Evolutionary conservation across 2,113 vertebrate species (phyloP).

Genomic region (Dicentrarchus labrax): DNA sequence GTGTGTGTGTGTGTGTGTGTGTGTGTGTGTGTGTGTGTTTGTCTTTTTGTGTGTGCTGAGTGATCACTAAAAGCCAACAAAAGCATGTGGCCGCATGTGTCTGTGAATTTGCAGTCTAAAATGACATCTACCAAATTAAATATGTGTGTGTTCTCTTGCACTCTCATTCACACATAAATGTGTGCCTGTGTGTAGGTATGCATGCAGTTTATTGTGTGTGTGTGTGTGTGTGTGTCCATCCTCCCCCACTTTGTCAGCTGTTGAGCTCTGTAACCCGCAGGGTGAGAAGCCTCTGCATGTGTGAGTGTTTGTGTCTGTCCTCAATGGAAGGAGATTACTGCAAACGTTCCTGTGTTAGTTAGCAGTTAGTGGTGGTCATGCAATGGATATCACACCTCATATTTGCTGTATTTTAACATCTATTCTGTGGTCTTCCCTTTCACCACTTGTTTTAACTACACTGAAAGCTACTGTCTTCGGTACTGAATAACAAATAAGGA

Average conservation of each 20-base stretch:
- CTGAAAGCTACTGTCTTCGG: not conserved
- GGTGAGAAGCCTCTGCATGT: conserved; percentile 27
- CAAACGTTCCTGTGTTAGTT: conserved; percentile 8
- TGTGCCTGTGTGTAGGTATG: conserved; percentile 1
- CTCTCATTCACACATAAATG: not conserved
- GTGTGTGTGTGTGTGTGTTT: conserved; percentile 6
- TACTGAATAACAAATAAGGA: not conserved
- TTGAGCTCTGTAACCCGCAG: conserved; percentile 25
- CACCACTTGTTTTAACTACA: not conserved
- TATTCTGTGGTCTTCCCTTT: not conserved
- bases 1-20: conserved; percentile 2
- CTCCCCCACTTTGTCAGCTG: conserved; percentile 36
- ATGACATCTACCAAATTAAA: conserved; percentile 5
- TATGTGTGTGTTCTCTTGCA: not conserved
- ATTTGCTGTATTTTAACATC: not conserved
- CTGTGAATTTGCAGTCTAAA: conserved; percentile 18
- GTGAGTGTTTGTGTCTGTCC: conserved; percentile 1
- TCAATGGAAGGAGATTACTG: not conserved
- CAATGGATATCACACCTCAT: not conserved
- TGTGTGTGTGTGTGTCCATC: conserved; percentile 1
- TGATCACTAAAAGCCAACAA: conserved; percentile 16
- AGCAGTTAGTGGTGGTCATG: not conserved
- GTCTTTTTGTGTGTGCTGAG: conserved; percentile 10
- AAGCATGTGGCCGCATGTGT: conserved; percentile 35
- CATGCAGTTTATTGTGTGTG: not conserved